Conservation (phyloP, 2,888 invertebrate genomes). For the Fragum fragum region DNA sequence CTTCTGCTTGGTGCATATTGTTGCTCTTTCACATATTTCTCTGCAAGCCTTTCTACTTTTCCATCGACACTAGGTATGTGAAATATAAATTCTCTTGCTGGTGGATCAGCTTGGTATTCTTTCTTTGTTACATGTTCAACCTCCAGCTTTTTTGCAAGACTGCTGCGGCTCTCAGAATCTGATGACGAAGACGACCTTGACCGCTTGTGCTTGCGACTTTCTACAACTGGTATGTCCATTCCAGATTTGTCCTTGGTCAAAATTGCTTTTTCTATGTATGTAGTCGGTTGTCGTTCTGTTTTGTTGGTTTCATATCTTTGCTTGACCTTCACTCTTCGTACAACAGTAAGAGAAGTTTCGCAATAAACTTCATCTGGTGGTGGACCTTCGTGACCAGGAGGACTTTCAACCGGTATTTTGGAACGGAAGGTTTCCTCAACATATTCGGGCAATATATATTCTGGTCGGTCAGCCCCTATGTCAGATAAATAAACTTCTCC, state of each 20-base stretch:
- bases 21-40: slow-evolving; percentile 1
- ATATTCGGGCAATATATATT: slow-evolving; percentile 48
- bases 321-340: slow-evolving; percentile 60
- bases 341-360: slow-evolving; percentile 61
- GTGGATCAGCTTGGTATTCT: slow-evolving; percentile 47
- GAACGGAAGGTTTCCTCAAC: slow-evolving; percentile 49
- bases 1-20: background rate
- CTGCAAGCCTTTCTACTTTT: slow-evolving; percentile 30
- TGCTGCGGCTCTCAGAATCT: slow-evolving; percentile 8
- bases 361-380: slow-evolving; percentile 68
- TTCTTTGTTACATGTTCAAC: slow-evolving; percentile 42
- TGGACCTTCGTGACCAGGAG: slow-evolving; percentile 48
- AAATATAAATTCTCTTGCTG: slow-evolving; percentile 56
- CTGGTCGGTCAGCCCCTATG: slow-evolving; percentile 25
- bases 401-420: slow-evolving; percentile 57
- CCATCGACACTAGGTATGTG: slow-evolving; percentile 8
- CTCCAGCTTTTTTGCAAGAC: slow-evolving; percentile 7
- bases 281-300: slow-evolving; percentile 59
- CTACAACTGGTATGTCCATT: background rate
- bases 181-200: slow-evolving; percentile 9
- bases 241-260: slow-evolving; percentile 27
- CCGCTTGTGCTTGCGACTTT: background rate
- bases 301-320: slow-evolving; percentile 58
- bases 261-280: slow-evolving; percentile 48
- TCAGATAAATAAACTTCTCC: slow-evolving; percentile 1